These are phyloP conservation scores for Conus betulinus DNA, from an alignment of 1,140 invertebrate species.

Conservation along the genomic window DNA sequence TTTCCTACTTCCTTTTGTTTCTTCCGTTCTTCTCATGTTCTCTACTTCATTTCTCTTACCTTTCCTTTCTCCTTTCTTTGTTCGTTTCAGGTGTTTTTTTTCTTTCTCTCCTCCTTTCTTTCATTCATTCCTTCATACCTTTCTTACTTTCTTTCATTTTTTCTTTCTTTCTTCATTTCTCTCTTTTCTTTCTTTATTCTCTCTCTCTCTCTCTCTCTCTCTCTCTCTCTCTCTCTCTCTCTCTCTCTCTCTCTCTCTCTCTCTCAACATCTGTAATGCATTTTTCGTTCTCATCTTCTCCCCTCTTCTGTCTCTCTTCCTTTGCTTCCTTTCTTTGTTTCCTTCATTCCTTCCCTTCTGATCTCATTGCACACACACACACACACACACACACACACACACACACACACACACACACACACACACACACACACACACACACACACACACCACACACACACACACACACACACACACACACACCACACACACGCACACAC, in stretches of 20 bases:
- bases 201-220: not conserved
- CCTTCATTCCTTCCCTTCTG: not conserved
- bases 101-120: not conserved
- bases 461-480: too few species aligned
- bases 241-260: constrained; percentile 20
- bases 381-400: too few species aligned
- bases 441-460: too few species aligned
- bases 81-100: not conserved
- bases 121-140: not conserved
- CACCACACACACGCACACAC: too few species aligned
- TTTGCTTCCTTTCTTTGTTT: too few species aligned
- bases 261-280: not conserved
- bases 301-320: too few species aligned
- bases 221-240: constrained; percentile 11
- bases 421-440: too few species aligned
- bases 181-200: not conserved
- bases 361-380: too few species aligned
- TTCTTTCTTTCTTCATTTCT: not conserved
- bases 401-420: too few species aligned
- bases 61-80: too few species aligned
- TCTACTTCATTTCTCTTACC: too few species aligned
- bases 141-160: too few species aligned
- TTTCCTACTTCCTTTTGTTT: not conserved
- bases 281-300: not conserved
- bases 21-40: not conserved